Evolutionary conservation across 2,797 vertebrate genomes (phyloP).

Genomic region (Loriculus beryllinus): DNA sequence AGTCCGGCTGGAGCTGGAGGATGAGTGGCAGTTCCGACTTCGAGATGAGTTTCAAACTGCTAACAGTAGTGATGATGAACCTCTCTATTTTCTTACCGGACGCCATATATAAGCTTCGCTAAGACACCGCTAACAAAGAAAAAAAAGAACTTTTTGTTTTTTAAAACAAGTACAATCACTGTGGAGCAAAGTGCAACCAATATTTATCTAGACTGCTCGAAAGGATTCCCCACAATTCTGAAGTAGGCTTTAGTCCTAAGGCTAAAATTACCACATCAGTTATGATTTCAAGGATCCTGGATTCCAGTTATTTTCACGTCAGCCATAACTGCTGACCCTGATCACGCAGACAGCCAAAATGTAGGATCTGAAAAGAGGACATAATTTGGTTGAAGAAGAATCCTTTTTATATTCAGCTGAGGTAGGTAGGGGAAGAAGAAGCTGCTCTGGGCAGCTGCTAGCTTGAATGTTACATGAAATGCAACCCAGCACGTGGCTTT

Average conservation of each 20-base stretch:
- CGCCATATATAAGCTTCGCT: constrained; percentile 83
- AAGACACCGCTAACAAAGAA: constrained; percentile 3
- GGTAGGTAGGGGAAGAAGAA: constrained; percentile 10
- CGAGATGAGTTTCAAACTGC: constrained; percentile 98
- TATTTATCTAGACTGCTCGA: constrained; percentile 68
- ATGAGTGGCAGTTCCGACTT: constrained; percentile 97
- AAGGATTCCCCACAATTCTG: constrained; percentile 31
- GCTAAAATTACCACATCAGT: neutral
- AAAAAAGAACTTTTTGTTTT: neutral
- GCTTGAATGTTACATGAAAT: constrained; percentile 59
- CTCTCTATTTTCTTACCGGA: constrained; percentile 95
- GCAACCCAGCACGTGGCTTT: constrained; percentile 38
- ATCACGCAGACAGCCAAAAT: neutral
- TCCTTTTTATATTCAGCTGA: constrained; percentile 17
- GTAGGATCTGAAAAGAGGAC: neutral
- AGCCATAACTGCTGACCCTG: neutral
- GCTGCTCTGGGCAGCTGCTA: constrained; percentile 38
- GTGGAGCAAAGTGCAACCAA: constrained; percentile 79
- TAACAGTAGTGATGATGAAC: constrained; percentile 92
- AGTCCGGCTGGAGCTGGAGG: constrained; percentile 92
- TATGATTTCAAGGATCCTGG: constrained; percentile 9
- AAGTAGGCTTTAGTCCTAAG: constrained; percentile 35
- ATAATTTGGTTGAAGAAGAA: neutral
- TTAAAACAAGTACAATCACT: constrained; percentile 77
- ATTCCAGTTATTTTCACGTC: constrained; percentile 12